Conservation (phyloP, 2,113 vertebrate species). For the Anhinga rufa region DNA sequence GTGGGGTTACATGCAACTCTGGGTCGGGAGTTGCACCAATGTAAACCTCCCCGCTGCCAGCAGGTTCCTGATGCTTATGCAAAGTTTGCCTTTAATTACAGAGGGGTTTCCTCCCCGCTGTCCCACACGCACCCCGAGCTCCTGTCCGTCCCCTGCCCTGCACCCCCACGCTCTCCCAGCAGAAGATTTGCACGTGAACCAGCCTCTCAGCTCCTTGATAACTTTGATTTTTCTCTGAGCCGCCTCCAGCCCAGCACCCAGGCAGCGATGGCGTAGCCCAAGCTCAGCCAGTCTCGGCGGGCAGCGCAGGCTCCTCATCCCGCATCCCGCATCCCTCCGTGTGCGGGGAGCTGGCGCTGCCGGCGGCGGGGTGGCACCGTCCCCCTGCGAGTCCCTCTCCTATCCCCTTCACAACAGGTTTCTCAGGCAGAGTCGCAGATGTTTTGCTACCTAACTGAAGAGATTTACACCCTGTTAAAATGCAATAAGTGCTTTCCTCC, state of each 20-base stretch:
- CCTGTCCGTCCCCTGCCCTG: neutral
- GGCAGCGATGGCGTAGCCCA: neutral
- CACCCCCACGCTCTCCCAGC: neutral
- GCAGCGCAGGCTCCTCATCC: neutral
- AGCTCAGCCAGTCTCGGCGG: neutral
- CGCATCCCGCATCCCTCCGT: neutral
- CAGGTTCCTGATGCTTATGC: neutral
- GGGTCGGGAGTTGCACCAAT: neutral
- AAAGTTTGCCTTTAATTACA: neutral
- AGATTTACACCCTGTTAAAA: conserved; percentile 28
- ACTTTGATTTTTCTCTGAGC: neutral
- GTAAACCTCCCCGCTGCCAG: neutral
- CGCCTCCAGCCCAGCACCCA: neutral
- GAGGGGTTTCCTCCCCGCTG: neutral
- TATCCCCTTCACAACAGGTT: neutral
- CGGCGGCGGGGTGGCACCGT: neutral
- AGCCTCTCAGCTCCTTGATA: neutral
- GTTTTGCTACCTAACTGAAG: neutral
- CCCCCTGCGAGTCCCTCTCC: neutral
- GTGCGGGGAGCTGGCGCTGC: no score
- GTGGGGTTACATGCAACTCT: neutral
- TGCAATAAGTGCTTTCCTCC: neutral
- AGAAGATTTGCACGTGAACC: neutral
- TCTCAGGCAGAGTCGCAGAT: neutral
- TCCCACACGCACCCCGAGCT: neutral